Percentiles rank a stretch among this genome's conserved stretches.
phyloP scores from a whole-genome alignment of 2,113 vertebrate species.

The Poecilia latipinna region DNA sequence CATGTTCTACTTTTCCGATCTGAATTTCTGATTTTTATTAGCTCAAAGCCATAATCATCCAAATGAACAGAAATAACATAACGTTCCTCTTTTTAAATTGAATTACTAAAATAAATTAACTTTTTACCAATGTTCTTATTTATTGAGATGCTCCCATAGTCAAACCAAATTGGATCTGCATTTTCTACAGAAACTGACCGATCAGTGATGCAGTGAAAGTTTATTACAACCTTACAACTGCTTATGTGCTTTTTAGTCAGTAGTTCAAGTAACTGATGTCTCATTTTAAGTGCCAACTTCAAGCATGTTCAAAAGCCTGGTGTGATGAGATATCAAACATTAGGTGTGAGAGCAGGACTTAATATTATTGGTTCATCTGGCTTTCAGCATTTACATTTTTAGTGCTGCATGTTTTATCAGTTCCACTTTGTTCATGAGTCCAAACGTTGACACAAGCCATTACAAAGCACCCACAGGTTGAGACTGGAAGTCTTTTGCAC shows the following conservation, averaged over 20 bases:
- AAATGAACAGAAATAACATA: background rate
- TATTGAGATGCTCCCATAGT: background rate
- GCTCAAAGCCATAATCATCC: background rate
- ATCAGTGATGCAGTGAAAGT: background rate
- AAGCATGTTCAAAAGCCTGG: background rate
- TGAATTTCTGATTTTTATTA: background rate
- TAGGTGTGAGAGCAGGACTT: background rate
- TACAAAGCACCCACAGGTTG: background rate
- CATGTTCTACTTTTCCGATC: background rate
- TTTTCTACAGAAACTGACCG: background rate
- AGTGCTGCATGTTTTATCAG: too few species aligned
- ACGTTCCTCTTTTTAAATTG: background rate
- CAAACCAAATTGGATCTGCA: background rate
- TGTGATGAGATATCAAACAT: background rate
- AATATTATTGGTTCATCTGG: background rate
- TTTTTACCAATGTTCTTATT: background rate
- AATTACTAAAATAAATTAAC: background rate
- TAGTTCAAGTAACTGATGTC: background rate
- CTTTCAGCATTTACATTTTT: background rate
- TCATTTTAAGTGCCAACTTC: background rate
- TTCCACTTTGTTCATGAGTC: background rate
- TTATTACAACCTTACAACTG: background rate
- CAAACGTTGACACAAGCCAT: background rate
- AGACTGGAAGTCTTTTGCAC: background rate
- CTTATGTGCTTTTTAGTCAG: background rate